A percentile compares a stretch with the other conserved stretches of the same genome.
Conservation (phyloP, 2,888 invertebrate species). For the Dusona sp. region DNA sequence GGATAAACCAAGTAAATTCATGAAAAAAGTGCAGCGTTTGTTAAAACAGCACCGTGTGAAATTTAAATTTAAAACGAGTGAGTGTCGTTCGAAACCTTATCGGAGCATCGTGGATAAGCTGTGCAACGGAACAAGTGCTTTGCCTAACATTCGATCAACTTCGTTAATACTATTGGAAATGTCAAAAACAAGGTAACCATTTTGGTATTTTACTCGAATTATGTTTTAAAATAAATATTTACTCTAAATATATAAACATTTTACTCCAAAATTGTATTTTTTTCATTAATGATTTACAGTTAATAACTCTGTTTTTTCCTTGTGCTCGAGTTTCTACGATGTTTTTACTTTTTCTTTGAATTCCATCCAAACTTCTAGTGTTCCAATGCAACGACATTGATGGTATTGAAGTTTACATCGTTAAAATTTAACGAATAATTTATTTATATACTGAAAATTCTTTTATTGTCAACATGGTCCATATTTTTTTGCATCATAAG, state of each 20-base stretch:
- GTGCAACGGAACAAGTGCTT: background rate
- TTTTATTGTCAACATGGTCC: too few relatives aligned
- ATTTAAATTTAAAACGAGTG: background rate
- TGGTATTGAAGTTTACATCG: too few relatives aligned
- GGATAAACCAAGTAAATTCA: background rate
- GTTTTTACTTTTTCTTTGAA: background rate
- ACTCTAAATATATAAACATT: background rate
- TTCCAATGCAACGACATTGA: too few relatives aligned
- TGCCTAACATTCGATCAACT: background rate
- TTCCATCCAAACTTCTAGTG: too few relatives aligned
- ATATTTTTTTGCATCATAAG: too few relatives aligned
- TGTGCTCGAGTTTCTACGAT: background rate
- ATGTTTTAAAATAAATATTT: background rate
- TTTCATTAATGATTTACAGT: too few relatives aligned
- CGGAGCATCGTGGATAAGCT: slow-evolving; percentile 1
- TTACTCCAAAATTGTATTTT: background rate
- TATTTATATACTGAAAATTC: too few relatives aligned
- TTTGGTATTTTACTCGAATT: background rate
- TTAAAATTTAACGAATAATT: too few relatives aligned
- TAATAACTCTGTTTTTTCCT: background rate
- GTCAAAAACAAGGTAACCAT: background rate
- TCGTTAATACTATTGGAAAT: background rate
- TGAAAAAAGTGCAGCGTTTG: background rate
- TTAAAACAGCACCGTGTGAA: background rate
- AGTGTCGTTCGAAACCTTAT: background rate